Percentiles rank a stretch among this genome's conserved stretches.
Conservation (phyloP, 2,797 vertebrate genomes). For the Hybognathus amarus region DNA sequence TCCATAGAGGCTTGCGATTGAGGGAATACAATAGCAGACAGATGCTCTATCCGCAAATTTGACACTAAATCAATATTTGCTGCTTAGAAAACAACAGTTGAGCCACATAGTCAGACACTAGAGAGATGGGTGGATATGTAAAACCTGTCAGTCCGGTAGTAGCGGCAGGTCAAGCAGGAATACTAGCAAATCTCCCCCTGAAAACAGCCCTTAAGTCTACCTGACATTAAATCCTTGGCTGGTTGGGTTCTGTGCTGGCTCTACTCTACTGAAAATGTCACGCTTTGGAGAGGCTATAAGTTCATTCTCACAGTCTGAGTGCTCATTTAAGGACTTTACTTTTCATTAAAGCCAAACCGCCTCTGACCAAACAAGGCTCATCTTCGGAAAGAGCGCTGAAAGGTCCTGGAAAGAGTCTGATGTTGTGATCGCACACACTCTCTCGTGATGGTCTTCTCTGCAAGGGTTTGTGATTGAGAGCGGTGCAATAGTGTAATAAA, state of each 20-base stretch:
- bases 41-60: constrained; percentile 24
- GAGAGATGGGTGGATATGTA: constrained; percentile 23
- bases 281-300: constrained; percentile 36
- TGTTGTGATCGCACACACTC: not conserved
- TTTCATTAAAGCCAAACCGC: constrained; percentile 33
- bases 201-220: constrained; percentile 30
- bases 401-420: not conserved
- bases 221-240: constrained; percentile 46
- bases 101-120: not conserved
- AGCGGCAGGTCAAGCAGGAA: constrained; percentile 3
- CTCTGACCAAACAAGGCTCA: constrained; percentile 32
- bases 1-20: constrained; percentile 9
- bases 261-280: constrained; percentile 34
- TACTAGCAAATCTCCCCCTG: constrained; percentile 6
- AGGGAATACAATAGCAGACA: constrained; percentile 39
- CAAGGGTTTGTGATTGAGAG: constrained; percentile 18
- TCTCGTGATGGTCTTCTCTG: not conserved
- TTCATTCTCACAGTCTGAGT: constrained; percentile 49
- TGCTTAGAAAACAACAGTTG: constrained; percentile 36
- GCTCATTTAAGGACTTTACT: constrained; percentile 54
- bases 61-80: constrained; percentile 39
- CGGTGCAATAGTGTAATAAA: constrained; percentile 38
- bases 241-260: constrained; percentile 24
- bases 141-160: not conserved
- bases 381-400: constrained; percentile 4